Percentiles rank a stretch among this genome's conserved stretches.
These are phyloP conservation scores for Pristionchus japonicus DNA, from an alignment of 2,888 invertebrate genomes.

Conservation along the genomic window DNA sequence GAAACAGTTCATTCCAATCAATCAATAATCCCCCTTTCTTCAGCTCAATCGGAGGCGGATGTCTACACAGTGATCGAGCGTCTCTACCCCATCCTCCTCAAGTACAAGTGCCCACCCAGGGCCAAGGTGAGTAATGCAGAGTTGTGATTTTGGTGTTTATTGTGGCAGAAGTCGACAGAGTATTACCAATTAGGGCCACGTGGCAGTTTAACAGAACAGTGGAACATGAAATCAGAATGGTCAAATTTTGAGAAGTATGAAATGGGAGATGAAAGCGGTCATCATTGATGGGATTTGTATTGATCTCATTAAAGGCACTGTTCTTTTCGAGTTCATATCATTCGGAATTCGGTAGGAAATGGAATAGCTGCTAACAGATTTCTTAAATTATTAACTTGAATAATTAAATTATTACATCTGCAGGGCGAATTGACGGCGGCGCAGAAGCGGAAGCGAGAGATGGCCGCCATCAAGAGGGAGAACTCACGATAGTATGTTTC, in stretches of 20 bases:
- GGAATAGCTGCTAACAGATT: no score
- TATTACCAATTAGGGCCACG: background rate
- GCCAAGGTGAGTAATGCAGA: constrained; percentile 34
- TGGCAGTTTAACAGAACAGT: background rate
- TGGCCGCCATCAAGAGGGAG: background rate
- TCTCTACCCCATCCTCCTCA: constrained; percentile 69
- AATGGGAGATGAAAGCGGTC: no score
- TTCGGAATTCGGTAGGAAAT: background rate
- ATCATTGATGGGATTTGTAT: no score
- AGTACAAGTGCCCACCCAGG: constrained; percentile 60
- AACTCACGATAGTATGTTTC: background rate
- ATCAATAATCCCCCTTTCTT: constrained; percentile 42
- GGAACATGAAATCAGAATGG: background rate
- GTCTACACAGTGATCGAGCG: constrained; percentile 61
- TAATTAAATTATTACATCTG: no score
- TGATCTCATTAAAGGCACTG: no score
- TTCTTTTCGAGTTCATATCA: no score
- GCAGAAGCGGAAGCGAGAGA: constrained; percentile 50
- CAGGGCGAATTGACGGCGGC: constrained; percentile 7
- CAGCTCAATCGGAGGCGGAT: constrained; percentile 67
- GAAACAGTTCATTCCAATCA: background rate
- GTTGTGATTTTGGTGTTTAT: constrained; percentile 8
- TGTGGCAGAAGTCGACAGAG: background rate
- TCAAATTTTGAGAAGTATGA: background rate
- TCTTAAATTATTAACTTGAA: background rate